Evolutionary conservation across 1,140 invertebrate species (phyloP), one percentile per base, ranked within the genome.

Genomic region (Drosophila santomea): DNA sequence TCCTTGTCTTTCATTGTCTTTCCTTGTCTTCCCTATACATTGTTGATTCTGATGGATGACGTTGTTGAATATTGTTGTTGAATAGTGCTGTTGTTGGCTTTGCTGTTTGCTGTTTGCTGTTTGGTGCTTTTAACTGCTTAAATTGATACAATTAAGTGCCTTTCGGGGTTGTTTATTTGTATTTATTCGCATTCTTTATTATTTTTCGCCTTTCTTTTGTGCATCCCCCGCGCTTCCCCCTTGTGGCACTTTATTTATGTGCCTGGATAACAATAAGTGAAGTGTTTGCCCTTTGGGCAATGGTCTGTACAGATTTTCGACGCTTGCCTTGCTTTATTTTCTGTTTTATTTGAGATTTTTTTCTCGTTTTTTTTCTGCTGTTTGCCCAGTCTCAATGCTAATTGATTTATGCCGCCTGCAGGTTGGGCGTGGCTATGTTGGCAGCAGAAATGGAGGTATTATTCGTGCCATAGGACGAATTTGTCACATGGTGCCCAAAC

Each of bases 101-200:
- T 61, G 28, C 12, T 60, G 44, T 25, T 55, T 61, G 28, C 12
- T 60, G 44, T 25, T 55, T 61, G 28, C 12, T 60, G 54, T 54
- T 71, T 51, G 68, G 63, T 59, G 67, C 57, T 84, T 84, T 85
- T 66, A 75, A 74, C 60, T 81, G 69, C 69, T 75, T 78, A 78
- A 85, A 86, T 81, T 85, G 82, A 81, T 85, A 78, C 78, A 85
- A 85, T 85, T 86, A 85, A 85, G 78, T 86, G 82, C 64, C 82
- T 78, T 85, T 81, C 60, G 74, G 77, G 72, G 63, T 78, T 80
- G 73, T 85, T 85, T 85, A 77, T 85, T 73, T 71, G 67, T 61
- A 79, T 84, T 80, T 74, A 60, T 54, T 80, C 52, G 35, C 44
- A 51, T 59, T 76, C 62, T 56, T 80, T 61, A 72, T 59, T 56